A percentile compares a stretch with the other conserved stretches of the same genome.
Evolutionary conservation across 2,113 vertebrate genomes (phyloP).

Genomic region (Panthera tigris): DNA sequence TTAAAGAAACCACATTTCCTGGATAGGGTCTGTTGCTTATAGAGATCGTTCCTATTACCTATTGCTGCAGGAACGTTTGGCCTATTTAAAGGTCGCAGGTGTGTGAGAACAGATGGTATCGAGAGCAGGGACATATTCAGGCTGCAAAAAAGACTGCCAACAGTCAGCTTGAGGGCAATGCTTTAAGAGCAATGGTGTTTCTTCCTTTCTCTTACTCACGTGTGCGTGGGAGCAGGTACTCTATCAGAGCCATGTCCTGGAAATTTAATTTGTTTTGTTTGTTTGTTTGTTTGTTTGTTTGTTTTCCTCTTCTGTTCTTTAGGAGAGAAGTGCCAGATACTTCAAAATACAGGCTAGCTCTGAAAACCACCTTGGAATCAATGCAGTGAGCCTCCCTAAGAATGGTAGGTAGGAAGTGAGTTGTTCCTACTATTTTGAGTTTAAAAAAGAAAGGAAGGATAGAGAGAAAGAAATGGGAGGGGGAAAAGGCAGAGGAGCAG

Average conservation of each 20-base stretch:
- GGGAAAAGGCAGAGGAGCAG: background rate
- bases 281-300: background rate
- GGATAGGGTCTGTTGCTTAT: background rate
- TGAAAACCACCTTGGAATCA: background rate
- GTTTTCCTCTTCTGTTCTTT: background rate
- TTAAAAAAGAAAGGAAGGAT: background rate
- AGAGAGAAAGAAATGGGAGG: background rate
- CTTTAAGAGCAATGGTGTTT: background rate
- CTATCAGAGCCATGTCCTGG: background rate
- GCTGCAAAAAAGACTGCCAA: background rate
- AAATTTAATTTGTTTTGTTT: background rate
- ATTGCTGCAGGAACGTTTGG: background rate
- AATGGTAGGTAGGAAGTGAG: background rate
- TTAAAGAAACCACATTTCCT: slow-evolving; percentile 21
- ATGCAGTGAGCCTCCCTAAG: background rate
- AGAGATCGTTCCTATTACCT: background rate
- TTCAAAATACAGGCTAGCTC: background rate
- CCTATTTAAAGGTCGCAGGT: slow-evolving; percentile 49
- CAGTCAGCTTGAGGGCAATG: background rate
- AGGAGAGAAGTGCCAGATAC: background rate
- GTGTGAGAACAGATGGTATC: slow-evolving; percentile 40
- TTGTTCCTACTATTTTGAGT: background rate
- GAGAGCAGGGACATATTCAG: background rate
- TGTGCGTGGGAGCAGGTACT: background rate
- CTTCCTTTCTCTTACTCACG: background rate